Evolutionary conservation across 1,140 invertebrate genomes (phyloP), one percentile per base, ranked within the genome.

Genomic region (Penaeus japonicus): DNA sequence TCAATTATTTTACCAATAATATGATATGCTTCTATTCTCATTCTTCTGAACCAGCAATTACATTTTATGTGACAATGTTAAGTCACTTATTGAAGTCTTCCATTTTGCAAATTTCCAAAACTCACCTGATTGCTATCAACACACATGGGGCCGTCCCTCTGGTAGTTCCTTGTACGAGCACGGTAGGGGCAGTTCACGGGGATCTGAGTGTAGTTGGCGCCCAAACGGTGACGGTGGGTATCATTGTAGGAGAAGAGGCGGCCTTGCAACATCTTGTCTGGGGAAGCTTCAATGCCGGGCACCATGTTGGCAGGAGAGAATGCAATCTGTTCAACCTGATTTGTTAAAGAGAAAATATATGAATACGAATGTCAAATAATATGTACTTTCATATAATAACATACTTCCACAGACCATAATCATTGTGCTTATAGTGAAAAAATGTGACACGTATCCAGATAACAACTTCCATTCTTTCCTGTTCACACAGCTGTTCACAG

Each of bases 171-270:
- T n/a, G 91, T 90, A 83, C 85, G 92, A 32, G 92, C 92, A 30
- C 93, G 92, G 91, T 95, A 97, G 0, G 98, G 98, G 91, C 97
- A 97, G 92, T 99, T 99, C n/a, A 99, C 97, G 10, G 98, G 96
- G 62, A 99, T 94, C 92, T 99, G 97, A 70, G 96, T 93, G 93
- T 96, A 98, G 92, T 99, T 99, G 0, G 96, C 94, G 59, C 98
- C 98, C 62, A 99, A 94, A 32, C 98, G 95, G 93, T 99, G 96
- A 88, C 97, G 95, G 91, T 99, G 98, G 5, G 99, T 98, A 93
- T 99, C 99, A 7, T 95, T 95, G 92, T 99, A 99, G 18, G 97
- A 95, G 92, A 99, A 99, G 10, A 99, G 93, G 90, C 99, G 96
- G 59, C 97, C 98, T 93, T 94, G 87, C 89, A 99, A 93, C 96